Percentiles rank a stretch among this genome's conserved stretches.
These are phyloP conservation scores for Acropora yongei DNA, from an alignment of 64 coral and sea anemone genomes.

Conservation along the genomic window DNA sequence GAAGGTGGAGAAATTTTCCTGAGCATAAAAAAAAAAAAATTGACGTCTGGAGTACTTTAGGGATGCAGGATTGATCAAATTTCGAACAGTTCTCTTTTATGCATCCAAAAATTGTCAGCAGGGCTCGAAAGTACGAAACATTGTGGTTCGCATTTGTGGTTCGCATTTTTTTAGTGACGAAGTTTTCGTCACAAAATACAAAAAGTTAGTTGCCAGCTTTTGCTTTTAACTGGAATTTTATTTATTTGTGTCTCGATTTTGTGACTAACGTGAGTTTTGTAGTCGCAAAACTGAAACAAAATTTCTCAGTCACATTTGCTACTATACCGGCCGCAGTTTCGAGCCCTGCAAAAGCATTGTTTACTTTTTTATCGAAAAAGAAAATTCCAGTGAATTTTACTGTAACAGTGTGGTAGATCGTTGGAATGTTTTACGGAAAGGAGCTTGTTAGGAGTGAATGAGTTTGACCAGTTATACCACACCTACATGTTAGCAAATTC, in stretches of 20 bases:
- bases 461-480: not conserved
- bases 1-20: not conserved
- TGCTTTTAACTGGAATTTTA: too few relatives aligned
- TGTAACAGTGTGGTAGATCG: not conserved
- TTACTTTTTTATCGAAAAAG: not conserved
- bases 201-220: too few relatives aligned
- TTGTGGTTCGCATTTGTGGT: too few relatives aligned
- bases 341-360: too few relatives aligned
- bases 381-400: not conserved
- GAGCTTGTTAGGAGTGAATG: not conserved
- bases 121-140: too few relatives aligned
- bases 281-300: too few relatives aligned
- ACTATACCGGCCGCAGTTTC: too few relatives aligned
- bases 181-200: too few relatives aligned
- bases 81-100: not conserved
- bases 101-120: not conserved
- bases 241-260: too few relatives aligned
- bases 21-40: not conserved
- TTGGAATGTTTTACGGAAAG: not conserved
- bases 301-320: too few relatives aligned
- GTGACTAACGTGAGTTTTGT: too few relatives aligned
- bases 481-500: not conserved
- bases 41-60: not conserved
- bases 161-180: too few relatives aligned
- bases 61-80: not conserved